Evolutionary conservation across 2,797 vertebrate species (phyloP), one percentile per base, ranked within the genome.

Genomic region (Neosilurus hyrtlii): DNA sequence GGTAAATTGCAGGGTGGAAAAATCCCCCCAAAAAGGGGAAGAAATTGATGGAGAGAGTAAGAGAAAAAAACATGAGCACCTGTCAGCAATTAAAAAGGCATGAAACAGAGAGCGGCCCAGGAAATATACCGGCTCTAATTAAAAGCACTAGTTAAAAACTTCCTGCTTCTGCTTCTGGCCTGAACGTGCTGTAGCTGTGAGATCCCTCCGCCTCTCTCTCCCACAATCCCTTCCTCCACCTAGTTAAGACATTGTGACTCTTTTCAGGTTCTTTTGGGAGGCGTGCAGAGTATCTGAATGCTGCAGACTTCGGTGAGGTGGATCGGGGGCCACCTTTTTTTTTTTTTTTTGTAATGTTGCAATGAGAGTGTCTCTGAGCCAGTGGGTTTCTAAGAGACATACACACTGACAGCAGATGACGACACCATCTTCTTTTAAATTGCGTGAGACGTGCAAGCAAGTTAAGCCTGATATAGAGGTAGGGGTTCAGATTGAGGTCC

Each of bases 81-180:
- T 99, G 97, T 95, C 96, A 94, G 93, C 95, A 98, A 98, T 99
- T 99, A 98, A 94, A 95, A 94, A 92, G 86, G 91, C 92, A 96
- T 95, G 93, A 95, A 96, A 94, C 92, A 93, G 94, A 93, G 93
- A 94, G 92, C 95, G 92, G 95, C 86, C 92, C 96, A 96, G 97
- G 97, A 98, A 98, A 96, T 96, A 96, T 96, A 97, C 94, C 94
- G 95, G 94, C 93, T 95, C 95, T 97, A 99, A 99, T 99, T 97
- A 98, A 97, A 97, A 96, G 91, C 96, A 96, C 94, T 96, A 96
- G 95, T 98, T 98, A 97, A 97, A 98, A 96, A 97, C 96, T 97
- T 99, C 98, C 97, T 98, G 96, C 95, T 95, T 94, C 91, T 95
- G 94, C 95, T 95, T 94, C 91, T 95, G 94, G 88, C 90, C 94